Evolutionary conservation across 2,888 invertebrate genomes (phyloP).

Genomic region (Sphecodes monilicornis): DNA sequence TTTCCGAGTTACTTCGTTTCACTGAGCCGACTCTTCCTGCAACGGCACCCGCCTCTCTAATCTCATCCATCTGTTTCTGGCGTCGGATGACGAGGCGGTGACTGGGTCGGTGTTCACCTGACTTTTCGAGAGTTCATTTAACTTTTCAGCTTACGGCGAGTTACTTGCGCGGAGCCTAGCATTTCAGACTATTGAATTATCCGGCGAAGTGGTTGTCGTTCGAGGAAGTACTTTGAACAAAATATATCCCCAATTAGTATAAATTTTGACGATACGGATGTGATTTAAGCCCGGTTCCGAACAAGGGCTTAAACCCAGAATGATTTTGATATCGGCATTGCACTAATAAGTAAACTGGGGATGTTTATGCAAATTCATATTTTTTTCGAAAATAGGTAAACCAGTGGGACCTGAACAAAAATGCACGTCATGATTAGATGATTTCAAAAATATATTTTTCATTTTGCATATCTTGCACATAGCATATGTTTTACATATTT

Average conservation of each 20-base stretch:
- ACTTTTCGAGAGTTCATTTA: background rate
- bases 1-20: background rate
- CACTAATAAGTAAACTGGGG: too few species aligned
- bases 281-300: too few species aligned
- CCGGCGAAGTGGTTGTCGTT: background rate
- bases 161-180: too few species aligned
- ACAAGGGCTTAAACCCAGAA: too few species aligned
- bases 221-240: background rate
- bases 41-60: background rate
- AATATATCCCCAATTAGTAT: background rate
- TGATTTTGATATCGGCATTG: too few species aligned
- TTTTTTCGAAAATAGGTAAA: too few species aligned
- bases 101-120: background rate
- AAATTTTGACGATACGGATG: background rate
- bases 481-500: too few species aligned
- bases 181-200: background rate
- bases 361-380: too few species aligned
- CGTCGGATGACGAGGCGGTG: background rate
- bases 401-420: too few species aligned
- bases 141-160: background rate
- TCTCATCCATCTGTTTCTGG: background rate
- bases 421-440: too few species aligned
- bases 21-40: background rate
- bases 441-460: too few species aligned
- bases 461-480: too few species aligned